Evolutionary conservation across 64 coral and sea anemone species (phyloP), one percentile per base, ranked within the genome.

Genomic region (Montipora cactus): DNA sequence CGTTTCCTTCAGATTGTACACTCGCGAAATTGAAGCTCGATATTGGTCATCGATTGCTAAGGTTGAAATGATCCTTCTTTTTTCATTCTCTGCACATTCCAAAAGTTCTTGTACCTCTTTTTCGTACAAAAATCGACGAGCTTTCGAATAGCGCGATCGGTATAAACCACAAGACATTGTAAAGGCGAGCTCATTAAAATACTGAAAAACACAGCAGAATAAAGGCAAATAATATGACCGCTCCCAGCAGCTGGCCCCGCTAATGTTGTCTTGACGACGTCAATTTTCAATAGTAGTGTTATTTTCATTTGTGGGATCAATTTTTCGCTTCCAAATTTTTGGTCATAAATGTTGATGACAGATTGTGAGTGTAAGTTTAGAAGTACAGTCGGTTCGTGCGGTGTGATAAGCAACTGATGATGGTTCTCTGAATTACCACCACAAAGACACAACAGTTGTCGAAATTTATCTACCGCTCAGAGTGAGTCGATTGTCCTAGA

Each of bases 121-220:
- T 89, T 92, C 89, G 44, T 92, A 95, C 19, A 98, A 74, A 67
- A 98, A 98, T 51, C 82, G 90, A 19, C 96, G 93, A 21, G 83
- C 93, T 13, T 64, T 83, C 18, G 93, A 89, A 18, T 75, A 76
- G 12, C 94, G 81, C 77, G 53, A 57, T 11, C 74, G 45, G 72
- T n/a, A 71, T 71, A 86, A 71, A 13, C 61, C 62, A 51, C 64
- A 71, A 86, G 62, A 86, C 82, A 86, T 86, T 20, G 81, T 64
- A 59, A 86, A 48, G 48, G 8, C 19, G 7, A 67, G 62, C 82
- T 86, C 64, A 86, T 86, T 86, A 86, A 47, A 71, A 86, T 86
- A 50, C 44, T 70, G 14, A 86, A 86, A 44, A 71, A 72, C 66
- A 73, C 58, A 18, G 16, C 62, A 23, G 19, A 86, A 50, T 81